These are phyloP conservation scores for Harpagoxenus sublaevis DNA, from an alignment of 2,888 invertebrate species.

Conservation along the genomic window DNA sequence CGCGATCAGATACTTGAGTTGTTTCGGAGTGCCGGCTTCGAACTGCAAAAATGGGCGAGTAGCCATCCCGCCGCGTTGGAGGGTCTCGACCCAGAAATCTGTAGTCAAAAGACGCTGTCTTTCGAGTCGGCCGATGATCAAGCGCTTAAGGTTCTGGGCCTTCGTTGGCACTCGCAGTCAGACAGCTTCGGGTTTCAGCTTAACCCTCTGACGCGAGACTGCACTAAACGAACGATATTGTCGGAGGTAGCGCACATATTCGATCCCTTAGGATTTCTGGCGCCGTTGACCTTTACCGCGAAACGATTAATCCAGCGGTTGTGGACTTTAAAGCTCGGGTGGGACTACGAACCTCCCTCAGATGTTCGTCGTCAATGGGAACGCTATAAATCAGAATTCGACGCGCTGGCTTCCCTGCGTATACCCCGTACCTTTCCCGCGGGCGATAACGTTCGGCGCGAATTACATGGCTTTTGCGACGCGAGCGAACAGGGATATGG, in stretches of 20 bases:
- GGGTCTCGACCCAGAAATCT: background rate
- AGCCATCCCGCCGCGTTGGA: background rate
- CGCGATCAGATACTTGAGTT: background rate
- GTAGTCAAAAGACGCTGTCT: background rate
- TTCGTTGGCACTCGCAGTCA: background rate
- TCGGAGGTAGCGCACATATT: background rate
- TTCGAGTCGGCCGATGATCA: background rate
- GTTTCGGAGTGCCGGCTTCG: background rate
- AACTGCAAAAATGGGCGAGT: background rate
- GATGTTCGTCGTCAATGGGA: background rate
- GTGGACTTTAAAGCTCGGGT: background rate
- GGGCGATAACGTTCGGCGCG: accelerated
- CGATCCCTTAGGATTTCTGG: background rate
- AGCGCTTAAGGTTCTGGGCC: background rate
- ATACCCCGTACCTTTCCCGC: background rate
- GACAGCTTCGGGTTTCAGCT: background rate
- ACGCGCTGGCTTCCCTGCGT: background rate
- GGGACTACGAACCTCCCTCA: background rate
- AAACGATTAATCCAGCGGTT: background rate
- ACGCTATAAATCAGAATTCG: background rate
- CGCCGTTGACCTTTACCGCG: background rate
- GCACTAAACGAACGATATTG: background rate
- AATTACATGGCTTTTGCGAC: background rate
- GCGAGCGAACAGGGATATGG: no score
- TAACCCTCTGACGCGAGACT: background rate